These are phyloP conservation scores for Phataginus tricuspis DNA, from an alignment of 2,797 vertebrate genomes.

Conservation along the genomic window DNA sequence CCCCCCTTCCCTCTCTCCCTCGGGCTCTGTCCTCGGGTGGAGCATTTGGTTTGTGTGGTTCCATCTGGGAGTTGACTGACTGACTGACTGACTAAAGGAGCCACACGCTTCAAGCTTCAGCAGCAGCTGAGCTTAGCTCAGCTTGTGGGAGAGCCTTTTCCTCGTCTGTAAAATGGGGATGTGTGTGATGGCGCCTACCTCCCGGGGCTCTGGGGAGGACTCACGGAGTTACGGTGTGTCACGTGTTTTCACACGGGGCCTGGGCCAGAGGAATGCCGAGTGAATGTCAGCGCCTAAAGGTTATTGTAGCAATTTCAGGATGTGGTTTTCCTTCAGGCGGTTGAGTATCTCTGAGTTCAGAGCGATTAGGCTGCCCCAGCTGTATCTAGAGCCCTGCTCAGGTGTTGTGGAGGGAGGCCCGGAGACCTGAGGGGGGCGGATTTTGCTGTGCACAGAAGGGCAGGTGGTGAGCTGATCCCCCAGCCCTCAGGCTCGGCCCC, in stretches of 20 bases:
- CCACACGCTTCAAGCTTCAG: not conserved
- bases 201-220: not conserved
- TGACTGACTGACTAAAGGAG: not conserved
- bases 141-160: not conserved
- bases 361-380: accelerated
- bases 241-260: too few relatives aligned
- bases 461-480: not conserved
- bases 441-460: not conserved
- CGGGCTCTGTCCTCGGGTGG: not conserved
- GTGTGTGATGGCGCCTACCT: accelerated
- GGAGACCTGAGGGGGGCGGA: not conserved
- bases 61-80: not conserved
- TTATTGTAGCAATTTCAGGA: not conserved
- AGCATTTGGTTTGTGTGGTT: not conserved
- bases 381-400: too few relatives aligned
- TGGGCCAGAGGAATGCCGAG: not conserved
- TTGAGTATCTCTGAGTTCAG: not conserved
- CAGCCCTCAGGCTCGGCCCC: not conserved
- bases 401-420: not conserved
- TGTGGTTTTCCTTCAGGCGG: not conserved
- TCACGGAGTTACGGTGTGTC: accelerated
- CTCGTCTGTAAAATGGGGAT: not conserved
- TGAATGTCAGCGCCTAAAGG: not conserved
- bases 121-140: not conserved
- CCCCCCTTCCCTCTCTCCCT: not conserved